These are phyloP conservation scores for Melipona bicolor DNA, from an alignment of 2,888 invertebrate genomes.

Conservation along the genomic window DNA sequence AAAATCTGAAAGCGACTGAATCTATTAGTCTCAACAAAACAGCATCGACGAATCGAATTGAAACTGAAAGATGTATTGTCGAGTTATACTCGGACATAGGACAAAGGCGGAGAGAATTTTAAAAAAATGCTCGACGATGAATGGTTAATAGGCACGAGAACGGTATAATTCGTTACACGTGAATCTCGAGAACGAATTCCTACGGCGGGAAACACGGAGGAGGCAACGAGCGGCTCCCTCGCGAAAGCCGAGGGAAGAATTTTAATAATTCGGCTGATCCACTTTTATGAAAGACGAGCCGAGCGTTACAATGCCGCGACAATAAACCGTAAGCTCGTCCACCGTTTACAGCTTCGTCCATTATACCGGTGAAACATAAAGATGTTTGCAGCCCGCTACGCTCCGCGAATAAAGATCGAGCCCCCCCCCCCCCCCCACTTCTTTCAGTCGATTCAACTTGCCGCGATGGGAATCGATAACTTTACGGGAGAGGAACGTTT, in stretches of 20 bases:
- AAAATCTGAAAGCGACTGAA: not conserved
- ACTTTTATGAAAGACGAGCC: slow-evolving; percentile 39
- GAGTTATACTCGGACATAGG: no score
- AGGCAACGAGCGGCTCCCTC: not conserved
- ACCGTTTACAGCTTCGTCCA: slow-evolving; percentile 46
- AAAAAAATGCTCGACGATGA: not conserved
- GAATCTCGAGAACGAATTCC: not conserved
- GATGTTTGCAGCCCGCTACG: slow-evolving; percentile 39
- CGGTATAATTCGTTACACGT: slow-evolving; percentile 11
- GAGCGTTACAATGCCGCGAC: slow-evolving; percentile 43
- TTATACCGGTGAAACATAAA: slow-evolving; percentile 48
- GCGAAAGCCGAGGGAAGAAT: slow-evolving; percentile 13
- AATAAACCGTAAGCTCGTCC: slow-evolving; percentile 40
- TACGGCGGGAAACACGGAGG: not conserved
- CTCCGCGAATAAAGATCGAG: slow-evolving; percentile 28
- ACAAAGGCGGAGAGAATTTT: not conserved
- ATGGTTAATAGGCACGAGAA: not conserved
- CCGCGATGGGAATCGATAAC: slow-evolving; percentile 10
- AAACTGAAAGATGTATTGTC: not conserved
- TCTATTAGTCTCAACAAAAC: no score
- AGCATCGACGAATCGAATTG: no score
- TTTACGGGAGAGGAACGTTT: not conserved
- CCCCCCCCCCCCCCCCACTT: no score
- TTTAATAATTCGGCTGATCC: slow-evolving; percentile 50
- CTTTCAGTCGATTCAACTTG: not conserved